A percentile compares a stretch with the other conserved stretches of the same genome.
phyloP scores from a whole-genome alignment of 2,113 vertebrate genomes.

The Silurus asotus region DNA sequence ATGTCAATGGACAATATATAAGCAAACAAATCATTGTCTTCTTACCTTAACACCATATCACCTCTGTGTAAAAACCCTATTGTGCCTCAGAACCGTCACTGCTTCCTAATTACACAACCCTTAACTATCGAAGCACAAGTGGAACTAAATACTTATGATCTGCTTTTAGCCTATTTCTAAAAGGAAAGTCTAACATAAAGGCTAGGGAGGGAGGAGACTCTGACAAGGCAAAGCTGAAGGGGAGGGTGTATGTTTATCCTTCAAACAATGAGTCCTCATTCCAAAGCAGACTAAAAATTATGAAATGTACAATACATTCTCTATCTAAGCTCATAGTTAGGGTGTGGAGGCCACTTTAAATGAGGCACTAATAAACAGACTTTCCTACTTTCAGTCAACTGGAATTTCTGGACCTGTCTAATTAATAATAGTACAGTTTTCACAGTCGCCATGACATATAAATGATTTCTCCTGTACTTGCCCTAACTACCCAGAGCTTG shows the following conservation, averaged over 20 bases:
- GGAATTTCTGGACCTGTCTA: conserved; percentile 14
- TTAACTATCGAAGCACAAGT: background rate
- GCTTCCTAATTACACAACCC: conserved; percentile 16
- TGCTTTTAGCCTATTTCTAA: conserved; percentile 36
- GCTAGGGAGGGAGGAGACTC: conserved; percentile 23
- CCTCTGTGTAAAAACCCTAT: conserved; percentile 9
- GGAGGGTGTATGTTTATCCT: conserved; percentile 41
- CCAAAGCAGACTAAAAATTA: conserved; percentile 27
- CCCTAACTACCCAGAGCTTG: background rate
- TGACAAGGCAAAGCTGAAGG: background rate
- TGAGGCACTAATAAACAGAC: background rate
- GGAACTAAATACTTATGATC: conserved; percentile 12
- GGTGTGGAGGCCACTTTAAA: conserved; percentile 19
- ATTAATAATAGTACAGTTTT: background rate
- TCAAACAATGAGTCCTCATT: conserved; percentile 45
- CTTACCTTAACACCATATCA: conserved; percentile 35
- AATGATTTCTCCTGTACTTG: background rate
- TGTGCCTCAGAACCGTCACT: background rate
- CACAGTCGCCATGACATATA: background rate
- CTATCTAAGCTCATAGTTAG: background rate
- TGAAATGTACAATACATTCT: background rate
- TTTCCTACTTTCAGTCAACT: background rate
- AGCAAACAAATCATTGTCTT: background rate
- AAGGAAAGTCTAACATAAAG: conserved; percentile 17
- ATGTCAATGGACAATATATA: background rate